Percentiles rank a stretch among this genome's conserved stretches.
Evolutionary conservation across 2,113 vertebrate species (phyloP).

Genomic region (Serinus canaria): DNA sequence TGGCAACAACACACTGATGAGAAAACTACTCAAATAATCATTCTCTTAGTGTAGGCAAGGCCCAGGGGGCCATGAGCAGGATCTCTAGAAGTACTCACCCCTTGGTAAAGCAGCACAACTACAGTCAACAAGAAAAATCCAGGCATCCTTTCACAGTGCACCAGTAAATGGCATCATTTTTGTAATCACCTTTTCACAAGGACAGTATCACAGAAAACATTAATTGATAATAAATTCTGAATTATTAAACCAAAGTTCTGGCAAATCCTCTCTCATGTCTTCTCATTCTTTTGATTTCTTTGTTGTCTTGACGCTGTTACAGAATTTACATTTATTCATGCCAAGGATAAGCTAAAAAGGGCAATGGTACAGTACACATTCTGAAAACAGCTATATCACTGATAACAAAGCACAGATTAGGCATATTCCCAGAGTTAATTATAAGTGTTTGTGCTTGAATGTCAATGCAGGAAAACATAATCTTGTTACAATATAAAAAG

Average conservation of each 20-base stretch:
- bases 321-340: neutral
- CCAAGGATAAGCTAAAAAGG: conserved; percentile 20
- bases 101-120: neutral
- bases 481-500: conserved; percentile 62
- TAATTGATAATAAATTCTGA: neutral
- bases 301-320: neutral
- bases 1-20: neutral
- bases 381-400: conserved; percentile 54
- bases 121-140: neutral
- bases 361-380: conserved; percentile 4
- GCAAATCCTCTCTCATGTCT: neutral
- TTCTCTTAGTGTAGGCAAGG: neutral
- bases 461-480: conserved; percentile 56
- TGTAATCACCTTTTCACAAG: neutral
- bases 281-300: neutral
- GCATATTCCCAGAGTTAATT: conserved; percentile 52
- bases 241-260: neutral
- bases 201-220: neutral
- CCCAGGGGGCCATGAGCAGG: accelerated
- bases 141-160: neutral
- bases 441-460: conserved; percentile 55
- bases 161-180: neutral
- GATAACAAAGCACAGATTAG: conserved; percentile 28
- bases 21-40: neutral
- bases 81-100: neutral